These are phyloP conservation scores for Salvelinus sp. DNA, from an alignment of 2,113 vertebrate species.

Conservation along the genomic window DNA sequence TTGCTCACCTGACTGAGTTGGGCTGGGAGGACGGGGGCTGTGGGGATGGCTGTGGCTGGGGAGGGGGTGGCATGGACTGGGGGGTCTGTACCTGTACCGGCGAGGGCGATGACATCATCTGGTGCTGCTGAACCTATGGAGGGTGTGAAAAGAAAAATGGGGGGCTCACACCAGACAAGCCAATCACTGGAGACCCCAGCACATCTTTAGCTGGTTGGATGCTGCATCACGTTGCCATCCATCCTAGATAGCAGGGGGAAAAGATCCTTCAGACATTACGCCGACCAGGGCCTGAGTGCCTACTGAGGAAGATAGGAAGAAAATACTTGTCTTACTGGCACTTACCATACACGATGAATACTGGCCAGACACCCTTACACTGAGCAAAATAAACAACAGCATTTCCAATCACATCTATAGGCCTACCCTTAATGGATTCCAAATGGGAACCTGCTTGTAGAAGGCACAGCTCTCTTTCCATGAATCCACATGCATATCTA, in stretches of 20 bases:
- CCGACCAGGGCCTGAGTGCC: not conserved
- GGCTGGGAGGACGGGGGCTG: constrained; percentile 91
- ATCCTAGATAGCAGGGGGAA: not conserved
- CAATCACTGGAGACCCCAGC: not conserved
- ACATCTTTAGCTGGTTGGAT: not conserved
- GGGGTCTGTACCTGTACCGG: constrained; percentile 88
- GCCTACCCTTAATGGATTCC: not conserved
- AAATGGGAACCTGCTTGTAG: not conserved
- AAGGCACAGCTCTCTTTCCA: not conserved
- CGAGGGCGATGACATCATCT: constrained; percentile 91
- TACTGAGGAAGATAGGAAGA: not conserved
- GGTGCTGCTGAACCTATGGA: constrained; percentile 80
- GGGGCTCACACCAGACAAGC: not conserved
- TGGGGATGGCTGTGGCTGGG: constrained; percentile 89
- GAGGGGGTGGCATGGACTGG: constrained; percentile 90
- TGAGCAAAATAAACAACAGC: not conserved
- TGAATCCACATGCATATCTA: not conserved
- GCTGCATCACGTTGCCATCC: not conserved
- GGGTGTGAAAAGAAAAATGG: not conserved
- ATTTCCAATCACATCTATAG: not conserved
- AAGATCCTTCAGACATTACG: not conserved
- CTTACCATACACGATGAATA: not conserved
- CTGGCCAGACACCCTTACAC: not conserved
- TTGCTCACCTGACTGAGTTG: constrained; percentile 87
- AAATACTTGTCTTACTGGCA: not conserved